phyloP scores from a whole-genome alignment of 2,113 vertebrate genomes.

The Mesocricetus auratus region DNA sequence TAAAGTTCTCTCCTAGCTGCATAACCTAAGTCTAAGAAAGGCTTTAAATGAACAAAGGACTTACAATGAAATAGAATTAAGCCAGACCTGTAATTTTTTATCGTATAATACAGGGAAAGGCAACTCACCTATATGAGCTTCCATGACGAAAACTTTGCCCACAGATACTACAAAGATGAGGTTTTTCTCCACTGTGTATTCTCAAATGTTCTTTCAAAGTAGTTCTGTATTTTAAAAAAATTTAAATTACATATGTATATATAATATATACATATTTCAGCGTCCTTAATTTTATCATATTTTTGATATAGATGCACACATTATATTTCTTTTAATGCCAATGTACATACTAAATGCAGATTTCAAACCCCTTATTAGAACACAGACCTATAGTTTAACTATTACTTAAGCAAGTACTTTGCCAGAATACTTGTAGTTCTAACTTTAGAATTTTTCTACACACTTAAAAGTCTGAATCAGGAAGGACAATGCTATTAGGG shows the following conservation, averaged over 20 bases:
- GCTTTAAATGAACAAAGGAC: not conserved
- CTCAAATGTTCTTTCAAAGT: slow-evolving; percentile 97
- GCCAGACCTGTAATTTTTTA: not conserved
- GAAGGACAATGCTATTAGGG: not conserved
- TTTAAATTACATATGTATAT: not conserved
- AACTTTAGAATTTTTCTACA: not conserved
- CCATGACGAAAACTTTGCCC: slow-evolving; percentile 98
- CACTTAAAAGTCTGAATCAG: not conserved
- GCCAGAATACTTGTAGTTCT: not conserved
- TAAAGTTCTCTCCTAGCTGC: not conserved
- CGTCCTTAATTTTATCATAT: not conserved
- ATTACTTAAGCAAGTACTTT: not conserved
- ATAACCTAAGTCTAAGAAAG: not conserved
- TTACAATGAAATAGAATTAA: not conserved
- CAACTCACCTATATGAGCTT: slow-evolving; percentile 95
- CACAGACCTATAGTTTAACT: not conserved
- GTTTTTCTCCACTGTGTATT: slow-evolving; percentile 99
- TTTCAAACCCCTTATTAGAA: not conserved
- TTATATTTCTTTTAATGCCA: not conserved
- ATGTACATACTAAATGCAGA: not conserved
- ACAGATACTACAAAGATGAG: slow-evolving; percentile 98
- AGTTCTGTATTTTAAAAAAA: slow-evolving; percentile 87
- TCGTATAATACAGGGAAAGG: not conserved
- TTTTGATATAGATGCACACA: not conserved
- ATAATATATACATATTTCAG: not conserved